Evolutionary conservation across 92 coral and sea anemone species (phyloP), one percentile per base, ranked within the genome.

Genomic region (Epizoanthus scotinus): DNA sequence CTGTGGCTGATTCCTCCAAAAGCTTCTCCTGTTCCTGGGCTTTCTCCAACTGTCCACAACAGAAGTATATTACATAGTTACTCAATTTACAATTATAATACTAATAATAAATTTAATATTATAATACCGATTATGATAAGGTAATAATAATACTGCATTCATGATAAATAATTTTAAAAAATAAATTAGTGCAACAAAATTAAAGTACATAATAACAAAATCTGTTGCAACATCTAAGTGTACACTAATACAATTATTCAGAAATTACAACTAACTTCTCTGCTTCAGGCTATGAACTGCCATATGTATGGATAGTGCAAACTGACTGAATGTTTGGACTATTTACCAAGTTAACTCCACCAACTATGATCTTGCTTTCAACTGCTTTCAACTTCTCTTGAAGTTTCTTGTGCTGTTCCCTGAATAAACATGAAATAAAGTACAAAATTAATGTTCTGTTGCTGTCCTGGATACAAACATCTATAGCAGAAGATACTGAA

Each of bases 351-450:
- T 95, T 95, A 60, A 92, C 98, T 67, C 98, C 98, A 52, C 98
- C 98, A 72, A 95, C 98, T 19, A 95, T 95, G n/a, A 95, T 95
- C 78, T 95, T 95, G 85, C 99, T 94, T 82, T 95, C 94, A 20
- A 95, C 94, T 70, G 98, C 99, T 56, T 91, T 89, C 18, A 95
- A 89, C 77, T 93, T 95, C 6, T 95, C 99, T 71, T 95, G 99
- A 22, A 95, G 96, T 69, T 86, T 93, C 60, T 63, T 85, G 87
- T 95, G 99, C 49, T 93, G 95, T 61, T 91, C 92, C 83, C 99
- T 95, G 38, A 25, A 87, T n/a, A 25, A 12, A 29, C 24, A 31
- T 17, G 28, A 47, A 47, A 13, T 47, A 47, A 9, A 47, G 14
- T 47, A 47, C 3, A 13, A 26, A n/a, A 40, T 20, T 34, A 17